phyloP scores from a whole-genome alignment of 2,797 vertebrate species.

The Coilia nasus region DNA sequence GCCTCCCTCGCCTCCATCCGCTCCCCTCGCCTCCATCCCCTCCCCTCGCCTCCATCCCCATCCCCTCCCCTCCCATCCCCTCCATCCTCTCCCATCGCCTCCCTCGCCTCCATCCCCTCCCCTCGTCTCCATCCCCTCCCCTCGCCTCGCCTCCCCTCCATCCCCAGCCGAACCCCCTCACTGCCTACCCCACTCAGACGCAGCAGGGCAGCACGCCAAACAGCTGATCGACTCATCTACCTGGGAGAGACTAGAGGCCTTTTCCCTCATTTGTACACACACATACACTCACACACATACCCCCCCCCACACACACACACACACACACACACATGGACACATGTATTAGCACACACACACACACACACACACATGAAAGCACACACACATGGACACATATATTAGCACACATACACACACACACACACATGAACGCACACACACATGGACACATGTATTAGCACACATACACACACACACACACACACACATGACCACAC shows the following conservation, averaged over 20 bases:
- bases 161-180: not conserved
- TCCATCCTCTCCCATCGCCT: not conserved
- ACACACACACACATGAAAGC: not conserved
- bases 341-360: not conserved
- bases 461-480: not conserved
- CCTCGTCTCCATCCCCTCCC: not conserved
- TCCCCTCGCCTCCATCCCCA: too few relatives aligned
- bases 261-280: not conserved
- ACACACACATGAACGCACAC: not conserved
- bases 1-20: too few relatives aligned
- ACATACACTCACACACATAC: not conserved
- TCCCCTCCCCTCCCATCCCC: too few relatives aligned
- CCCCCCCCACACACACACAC: not conserved
- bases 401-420: too few relatives aligned
- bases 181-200: not conserved
- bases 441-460: not conserved
- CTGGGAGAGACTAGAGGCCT: not conserved
- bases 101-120: not conserved
- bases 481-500: not conserved
- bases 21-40: too few relatives aligned
- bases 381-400: not conserved
- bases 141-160: not conserved
- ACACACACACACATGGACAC: not conserved
- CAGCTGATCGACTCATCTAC: constrained; percentile 23
- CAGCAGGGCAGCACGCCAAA: constrained; percentile 8